phyloP scores from a whole-genome alignment of 2,797 vertebrate species.

The Erpetoichthys calabaricus region DNA sequence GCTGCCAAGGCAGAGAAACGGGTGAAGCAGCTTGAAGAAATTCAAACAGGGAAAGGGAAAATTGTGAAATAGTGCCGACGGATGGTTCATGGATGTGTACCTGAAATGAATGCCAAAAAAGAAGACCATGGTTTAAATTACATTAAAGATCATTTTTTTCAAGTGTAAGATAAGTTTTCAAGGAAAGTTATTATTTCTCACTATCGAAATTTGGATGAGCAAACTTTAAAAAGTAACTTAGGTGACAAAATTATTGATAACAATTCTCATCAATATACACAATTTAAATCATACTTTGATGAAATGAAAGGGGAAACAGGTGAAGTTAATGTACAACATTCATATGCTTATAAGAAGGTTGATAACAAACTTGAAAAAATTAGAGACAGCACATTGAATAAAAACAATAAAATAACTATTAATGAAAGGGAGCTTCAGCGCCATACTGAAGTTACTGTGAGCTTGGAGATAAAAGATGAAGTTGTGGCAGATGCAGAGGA shows the following conservation, averaged over 20 bases:
- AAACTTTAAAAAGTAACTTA: too few relatives aligned
- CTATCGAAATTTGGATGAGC: too few relatives aligned
- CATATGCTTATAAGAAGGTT: neutral
- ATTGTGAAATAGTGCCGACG: slow-evolving; percentile 1
- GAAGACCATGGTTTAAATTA: neutral
- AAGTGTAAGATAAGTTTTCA: too few relatives aligned
- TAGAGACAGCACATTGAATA: neutral
- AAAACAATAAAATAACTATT: neutral
- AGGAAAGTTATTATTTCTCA: too few relatives aligned
- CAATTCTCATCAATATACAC: too few relatives aligned
- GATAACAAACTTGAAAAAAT: neutral
- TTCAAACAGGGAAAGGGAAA: slow-evolving; percentile 4
- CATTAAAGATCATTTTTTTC: too few relatives aligned
- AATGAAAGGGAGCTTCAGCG: neutral
- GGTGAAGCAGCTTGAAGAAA: slow-evolving; percentile 7
- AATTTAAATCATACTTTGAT: too few relatives aligned
- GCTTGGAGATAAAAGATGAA: neutral
- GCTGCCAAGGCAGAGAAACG: slow-evolving; percentile 4
- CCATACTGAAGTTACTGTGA: neutral
- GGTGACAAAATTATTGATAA: too few relatives aligned
- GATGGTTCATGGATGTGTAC: neutral
- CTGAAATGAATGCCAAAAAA: neutral
- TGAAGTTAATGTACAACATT: neutral
- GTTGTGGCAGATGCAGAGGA: neutral
- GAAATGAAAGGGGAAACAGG: too few relatives aligned